These are phyloP conservation scores for Pollimyrus isidori DNA, from an alignment of 2,113 vertebrate genomes.

Conservation along the genomic window DNA sequence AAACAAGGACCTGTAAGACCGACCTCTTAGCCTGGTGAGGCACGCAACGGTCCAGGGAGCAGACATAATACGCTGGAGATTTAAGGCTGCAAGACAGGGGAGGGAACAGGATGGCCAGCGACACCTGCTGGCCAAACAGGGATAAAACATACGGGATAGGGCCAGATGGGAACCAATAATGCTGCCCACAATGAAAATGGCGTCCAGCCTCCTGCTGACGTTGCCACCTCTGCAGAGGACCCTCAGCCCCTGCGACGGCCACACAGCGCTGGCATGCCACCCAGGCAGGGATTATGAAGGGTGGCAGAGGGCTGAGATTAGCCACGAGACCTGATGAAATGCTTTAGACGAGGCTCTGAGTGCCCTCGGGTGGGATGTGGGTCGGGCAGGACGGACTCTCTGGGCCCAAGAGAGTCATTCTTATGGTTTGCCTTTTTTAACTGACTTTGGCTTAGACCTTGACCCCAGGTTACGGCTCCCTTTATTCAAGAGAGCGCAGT, in stretches of 20 bases:
- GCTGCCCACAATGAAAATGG: background rate
- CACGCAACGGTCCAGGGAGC: too few species aligned
- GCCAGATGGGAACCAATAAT: background rate
- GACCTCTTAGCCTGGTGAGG: background rate
- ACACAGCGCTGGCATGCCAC: constrained; percentile 5
- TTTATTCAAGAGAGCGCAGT: background rate
- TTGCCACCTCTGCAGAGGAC: background rate
- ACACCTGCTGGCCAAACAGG: background rate
- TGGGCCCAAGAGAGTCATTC: background rate
- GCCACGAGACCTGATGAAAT: background rate
- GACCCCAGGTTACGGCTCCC: background rate
- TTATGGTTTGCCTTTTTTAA: background rate
- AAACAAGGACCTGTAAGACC: background rate
- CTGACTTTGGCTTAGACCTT: background rate
- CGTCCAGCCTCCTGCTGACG: background rate
- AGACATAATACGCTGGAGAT: background rate
- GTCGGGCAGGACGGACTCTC: background rate
- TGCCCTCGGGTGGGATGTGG: too few species aligned
- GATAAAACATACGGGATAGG: background rate
- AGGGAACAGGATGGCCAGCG: too few species aligned
- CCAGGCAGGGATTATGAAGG: background rate
- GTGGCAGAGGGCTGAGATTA: background rate
- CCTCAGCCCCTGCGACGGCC: background rate
- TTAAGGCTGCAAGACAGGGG: background rate
- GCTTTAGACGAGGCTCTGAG: background rate